phyloP scores from a whole-genome alignment of 2,797 vertebrate species.

The Diceros bicornis region DNA sequence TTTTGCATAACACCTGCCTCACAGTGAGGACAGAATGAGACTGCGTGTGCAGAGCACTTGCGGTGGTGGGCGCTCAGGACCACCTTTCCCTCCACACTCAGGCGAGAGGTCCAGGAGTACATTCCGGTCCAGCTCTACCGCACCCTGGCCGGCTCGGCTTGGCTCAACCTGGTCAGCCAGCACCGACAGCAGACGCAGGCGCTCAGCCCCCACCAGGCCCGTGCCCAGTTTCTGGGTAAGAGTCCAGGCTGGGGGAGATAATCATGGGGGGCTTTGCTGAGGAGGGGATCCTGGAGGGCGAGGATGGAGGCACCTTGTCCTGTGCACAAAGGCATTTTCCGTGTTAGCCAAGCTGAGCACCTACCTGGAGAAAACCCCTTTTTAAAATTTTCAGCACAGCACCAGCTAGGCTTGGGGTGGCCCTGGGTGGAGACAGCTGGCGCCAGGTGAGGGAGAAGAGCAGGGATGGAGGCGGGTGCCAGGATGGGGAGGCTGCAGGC shows the following conservation, averaged over 20 bases:
- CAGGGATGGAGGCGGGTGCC: background rate
- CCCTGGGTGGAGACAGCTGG: background rate
- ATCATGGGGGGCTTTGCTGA: background rate
- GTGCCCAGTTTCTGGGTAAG: conserved; percentile 97
- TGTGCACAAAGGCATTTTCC: background rate
- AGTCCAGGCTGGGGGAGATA: background rate
- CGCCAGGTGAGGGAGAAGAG: background rate
- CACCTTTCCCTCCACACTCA: conserved; percentile 75
- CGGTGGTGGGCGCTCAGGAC: background rate
- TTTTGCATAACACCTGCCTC: accelerated
- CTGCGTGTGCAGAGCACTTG: accelerated
- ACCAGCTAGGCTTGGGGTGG: background rate
- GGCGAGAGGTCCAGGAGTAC: conserved; percentile 95
- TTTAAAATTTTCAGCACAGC: background rate
- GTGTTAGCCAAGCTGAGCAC: background rate
- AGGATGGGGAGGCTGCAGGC: background rate
- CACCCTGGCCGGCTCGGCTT: conserved; percentile 91
- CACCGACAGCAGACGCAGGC: conserved; percentile 96
- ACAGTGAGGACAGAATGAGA: background rate
- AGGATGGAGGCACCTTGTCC: background rate
- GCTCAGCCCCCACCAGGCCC: conserved; percentile 96
- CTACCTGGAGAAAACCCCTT: background rate
- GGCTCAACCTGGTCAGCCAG: conserved; percentile 94
- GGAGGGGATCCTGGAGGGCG: background rate
- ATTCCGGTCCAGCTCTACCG: conserved; percentile 93